Conservation (phyloP, 2,113 vertebrate species). For the Hucho hucho region DNA sequence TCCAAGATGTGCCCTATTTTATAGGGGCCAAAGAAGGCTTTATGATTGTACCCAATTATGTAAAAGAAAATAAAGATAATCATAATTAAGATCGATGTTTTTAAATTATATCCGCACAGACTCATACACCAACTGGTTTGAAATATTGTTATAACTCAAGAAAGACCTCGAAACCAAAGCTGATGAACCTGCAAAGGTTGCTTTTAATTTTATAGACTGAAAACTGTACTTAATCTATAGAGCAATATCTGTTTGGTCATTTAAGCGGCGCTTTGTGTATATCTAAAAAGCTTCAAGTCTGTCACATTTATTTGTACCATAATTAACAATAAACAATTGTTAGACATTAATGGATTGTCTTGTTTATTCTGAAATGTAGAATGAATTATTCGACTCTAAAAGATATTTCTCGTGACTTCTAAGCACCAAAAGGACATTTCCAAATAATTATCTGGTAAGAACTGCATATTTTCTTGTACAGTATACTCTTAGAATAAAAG, state of each 20-base stretch:
- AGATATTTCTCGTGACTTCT: too few relatives aligned
- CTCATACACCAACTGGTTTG: slow-evolving; percentile 52
- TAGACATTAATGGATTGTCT: slow-evolving; percentile 86
- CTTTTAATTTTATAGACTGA: slow-evolving; percentile 85
- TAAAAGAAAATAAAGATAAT: slow-evolving; percentile 17
- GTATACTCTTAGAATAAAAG: too few relatives aligned
- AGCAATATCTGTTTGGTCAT: slow-evolving; percentile 99
- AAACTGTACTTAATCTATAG: slow-evolving; percentile 86
- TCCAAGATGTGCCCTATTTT: slow-evolving; percentile 42
- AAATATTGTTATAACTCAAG: slow-evolving; percentile 80
- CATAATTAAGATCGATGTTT: slow-evolving; percentile 35
- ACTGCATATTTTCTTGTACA: too few relatives aligned
- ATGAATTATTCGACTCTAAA: too few relatives aligned
- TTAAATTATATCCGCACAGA: slow-evolving; percentile 30
- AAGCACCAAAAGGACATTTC: too few relatives aligned
- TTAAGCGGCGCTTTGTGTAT: slow-evolving; percentile 99
- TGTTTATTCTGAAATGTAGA: neutral
- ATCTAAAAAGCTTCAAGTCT: slow-evolving; percentile 96
- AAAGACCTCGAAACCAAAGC: slow-evolving; percentile 99
- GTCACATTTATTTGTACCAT: slow-evolving; percentile 99
- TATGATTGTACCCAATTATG: slow-evolving; percentile 52
- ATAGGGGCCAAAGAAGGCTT: slow-evolving; percentile 48
- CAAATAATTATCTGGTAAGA: too few relatives aligned
- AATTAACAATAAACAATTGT: slow-evolving; percentile 98
- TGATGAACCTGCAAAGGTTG: slow-evolving; percentile 93